Conservation (phyloP, 1,140 invertebrate genomes). For the Monomorium pharaonis region DNA sequence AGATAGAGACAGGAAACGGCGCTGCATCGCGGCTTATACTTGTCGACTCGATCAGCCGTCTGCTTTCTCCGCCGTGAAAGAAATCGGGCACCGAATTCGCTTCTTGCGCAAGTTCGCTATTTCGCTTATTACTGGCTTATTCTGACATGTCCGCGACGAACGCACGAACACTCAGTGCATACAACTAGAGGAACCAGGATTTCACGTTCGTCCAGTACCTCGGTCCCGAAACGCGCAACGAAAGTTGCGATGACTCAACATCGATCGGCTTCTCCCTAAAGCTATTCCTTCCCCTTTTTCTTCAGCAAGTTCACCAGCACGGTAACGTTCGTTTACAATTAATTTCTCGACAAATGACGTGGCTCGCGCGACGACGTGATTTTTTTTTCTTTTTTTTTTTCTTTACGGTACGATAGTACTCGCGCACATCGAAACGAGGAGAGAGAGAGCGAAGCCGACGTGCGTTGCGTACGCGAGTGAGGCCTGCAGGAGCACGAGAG, state of each 20-base stretch:
- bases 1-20: conserved; percentile 19
- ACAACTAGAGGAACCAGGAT: neutral
- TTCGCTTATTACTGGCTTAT: neutral
- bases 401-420: conserved; percentile 37
- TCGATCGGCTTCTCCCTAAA: neutral
- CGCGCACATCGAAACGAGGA: conserved; percentile 61
- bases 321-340: neutral
- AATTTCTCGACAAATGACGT: conserved; percentile 3
- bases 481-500: conserved; percentile 73
- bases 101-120: conserved; percentile 27
- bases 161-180: neutral
- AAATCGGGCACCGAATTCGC: conserved; percentile 32
- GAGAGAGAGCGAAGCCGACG: conserved; percentile 61
- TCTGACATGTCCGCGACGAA: neutral
- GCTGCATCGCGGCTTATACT: neutral
- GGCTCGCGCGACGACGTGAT: conserved; percentile 20
- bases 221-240: neutral
- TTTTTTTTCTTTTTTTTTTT: conserved; percentile 26
- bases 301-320: neutral
- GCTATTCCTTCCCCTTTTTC: neutral
- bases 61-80: conserved; percentile 49
- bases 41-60: conserved; percentile 39
- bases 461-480: conserved; percentile 21
- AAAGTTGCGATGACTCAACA: neutral
- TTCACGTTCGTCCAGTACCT: neutral